phyloP scores from a whole-genome alignment of 1,140 invertebrate genomes.

The Steinernema khuongi region DNA sequence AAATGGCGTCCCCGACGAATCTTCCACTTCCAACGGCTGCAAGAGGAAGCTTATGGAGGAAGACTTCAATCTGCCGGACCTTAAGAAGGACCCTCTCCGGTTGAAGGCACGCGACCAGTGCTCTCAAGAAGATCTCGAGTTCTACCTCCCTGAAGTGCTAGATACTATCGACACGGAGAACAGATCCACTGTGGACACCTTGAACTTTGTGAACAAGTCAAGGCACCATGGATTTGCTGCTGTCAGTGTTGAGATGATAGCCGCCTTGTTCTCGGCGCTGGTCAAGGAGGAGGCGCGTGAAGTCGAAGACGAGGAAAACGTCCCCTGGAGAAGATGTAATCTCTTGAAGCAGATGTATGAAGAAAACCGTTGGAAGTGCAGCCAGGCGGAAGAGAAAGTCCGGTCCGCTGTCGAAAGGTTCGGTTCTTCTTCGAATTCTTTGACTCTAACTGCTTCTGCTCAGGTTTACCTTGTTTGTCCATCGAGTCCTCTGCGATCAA shows the following conservation, averaged over 20 bases:
- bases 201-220: neutral
- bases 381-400: neutral
- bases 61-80: neutral
- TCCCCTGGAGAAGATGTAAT: neutral
- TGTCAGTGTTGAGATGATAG: slow-evolving; percentile 18
- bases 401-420: neutral
- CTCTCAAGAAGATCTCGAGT: neutral
- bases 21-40: neutral
- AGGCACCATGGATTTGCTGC: neutral
- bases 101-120: neutral
- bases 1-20: neutral
- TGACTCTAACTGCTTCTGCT: neutral
- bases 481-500: slow-evolving; percentile 23
- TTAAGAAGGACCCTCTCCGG: neutral
- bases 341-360: slow-evolving; percentile 16
- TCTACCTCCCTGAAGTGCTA: neutral
- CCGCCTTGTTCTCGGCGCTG: too few species aligned
- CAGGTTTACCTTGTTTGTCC: slow-evolving; percentile 34
- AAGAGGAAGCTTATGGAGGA: neutral
- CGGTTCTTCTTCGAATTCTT: too few species aligned
- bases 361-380: neutral
- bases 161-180: neutral
- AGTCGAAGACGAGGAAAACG: slow-evolving; percentile 15
- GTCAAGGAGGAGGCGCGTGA: neutral
- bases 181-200: neutral